Evolutionary conservation across 2,888 invertebrate species (phyloP).

Genomic region (Ormyrus thymus): DNA sequence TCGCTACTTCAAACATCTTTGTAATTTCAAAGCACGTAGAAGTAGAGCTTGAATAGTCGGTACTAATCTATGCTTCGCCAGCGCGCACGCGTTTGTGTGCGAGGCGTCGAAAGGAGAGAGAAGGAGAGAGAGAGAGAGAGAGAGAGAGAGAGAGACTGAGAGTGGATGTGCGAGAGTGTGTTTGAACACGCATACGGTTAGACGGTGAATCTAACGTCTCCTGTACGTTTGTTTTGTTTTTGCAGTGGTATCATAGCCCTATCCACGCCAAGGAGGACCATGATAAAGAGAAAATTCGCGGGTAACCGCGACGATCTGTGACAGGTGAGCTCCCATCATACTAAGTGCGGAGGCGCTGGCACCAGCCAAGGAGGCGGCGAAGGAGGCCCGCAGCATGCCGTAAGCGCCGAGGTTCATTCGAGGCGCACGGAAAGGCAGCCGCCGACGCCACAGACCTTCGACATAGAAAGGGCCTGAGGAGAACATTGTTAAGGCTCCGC

Average conservation of each 20-base stretch:
- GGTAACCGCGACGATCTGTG: slow-evolving; percentile 33
- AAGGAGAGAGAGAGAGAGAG: background rate
- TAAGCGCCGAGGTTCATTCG: slow-evolving; percentile 32
- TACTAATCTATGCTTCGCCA: too few species aligned
- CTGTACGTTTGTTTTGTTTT: slow-evolving; percentile 51
- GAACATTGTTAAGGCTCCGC: slow-evolving; percentile 18
- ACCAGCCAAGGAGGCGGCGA: background rate
- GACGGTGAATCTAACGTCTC: background rate
- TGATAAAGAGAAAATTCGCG: slow-evolving; percentile 17
- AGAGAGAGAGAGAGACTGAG: background rate
- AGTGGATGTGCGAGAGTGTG: background rate
- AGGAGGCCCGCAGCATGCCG: slow-evolving; percentile 46
- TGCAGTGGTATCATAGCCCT: slow-evolving; percentile 7
- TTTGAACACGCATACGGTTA: background rate
- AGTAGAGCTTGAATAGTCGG: too few species aligned
- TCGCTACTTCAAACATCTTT: too few species aligned
- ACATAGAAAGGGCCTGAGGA: background rate
- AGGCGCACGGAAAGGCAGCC: slow-evolving; percentile 34
- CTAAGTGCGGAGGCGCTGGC: background rate
- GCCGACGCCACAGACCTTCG: slow-evolving; percentile 15
- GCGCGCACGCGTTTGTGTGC: background rate
- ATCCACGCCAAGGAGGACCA: background rate
- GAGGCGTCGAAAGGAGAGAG: background rate
- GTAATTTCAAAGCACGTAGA: too few species aligned
- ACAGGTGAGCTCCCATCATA: slow-evolving; percentile 31